Evolutionary conservation across 92 coral and sea anemone species (phyloP).

Genomic region (Meandrina meandrites): DNA sequence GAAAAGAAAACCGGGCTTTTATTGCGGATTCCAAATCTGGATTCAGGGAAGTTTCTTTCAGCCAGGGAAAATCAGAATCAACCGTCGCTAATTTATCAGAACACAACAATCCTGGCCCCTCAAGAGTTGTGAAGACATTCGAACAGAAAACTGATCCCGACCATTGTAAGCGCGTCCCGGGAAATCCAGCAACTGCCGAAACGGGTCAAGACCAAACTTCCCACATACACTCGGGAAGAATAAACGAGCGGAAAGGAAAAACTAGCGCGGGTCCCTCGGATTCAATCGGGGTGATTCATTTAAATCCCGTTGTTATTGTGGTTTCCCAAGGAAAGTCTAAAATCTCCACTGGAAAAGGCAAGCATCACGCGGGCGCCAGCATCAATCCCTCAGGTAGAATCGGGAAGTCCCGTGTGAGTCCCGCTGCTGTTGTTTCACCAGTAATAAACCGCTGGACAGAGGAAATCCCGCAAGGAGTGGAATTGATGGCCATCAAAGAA

Average conservation of each 20-base stretch:
- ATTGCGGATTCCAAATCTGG: not conserved
- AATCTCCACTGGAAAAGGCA: not conserved
- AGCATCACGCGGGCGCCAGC: not conserved
- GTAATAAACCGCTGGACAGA: not conserved
- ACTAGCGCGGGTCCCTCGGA: not conserved
- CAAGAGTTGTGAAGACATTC: not conserved
- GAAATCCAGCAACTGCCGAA: not conserved
- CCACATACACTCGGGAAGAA: not conserved
- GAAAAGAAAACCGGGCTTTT: conserved; percentile 18
- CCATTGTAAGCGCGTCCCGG: not conserved
- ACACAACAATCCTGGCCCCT: not conserved
- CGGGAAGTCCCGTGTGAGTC: conserved; percentile 17
- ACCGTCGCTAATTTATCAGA: not conserved
- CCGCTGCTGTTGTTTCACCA: not conserved
- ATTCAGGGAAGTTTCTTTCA: not conserved
- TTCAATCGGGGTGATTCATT: not conserved
- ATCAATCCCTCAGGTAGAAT: not conserved
- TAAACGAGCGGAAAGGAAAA: not conserved
- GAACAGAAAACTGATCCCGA: not conserved
- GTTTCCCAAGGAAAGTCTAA: not conserved
- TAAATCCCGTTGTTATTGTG: not conserved
- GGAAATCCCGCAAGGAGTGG: not conserved
- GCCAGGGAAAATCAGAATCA: not conserved
- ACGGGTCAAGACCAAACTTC: not conserved
- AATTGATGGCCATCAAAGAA: not conserved